Conservation (phyloP, 2,888 invertebrate genomes). For the Coelopa pilipes region DNA sequence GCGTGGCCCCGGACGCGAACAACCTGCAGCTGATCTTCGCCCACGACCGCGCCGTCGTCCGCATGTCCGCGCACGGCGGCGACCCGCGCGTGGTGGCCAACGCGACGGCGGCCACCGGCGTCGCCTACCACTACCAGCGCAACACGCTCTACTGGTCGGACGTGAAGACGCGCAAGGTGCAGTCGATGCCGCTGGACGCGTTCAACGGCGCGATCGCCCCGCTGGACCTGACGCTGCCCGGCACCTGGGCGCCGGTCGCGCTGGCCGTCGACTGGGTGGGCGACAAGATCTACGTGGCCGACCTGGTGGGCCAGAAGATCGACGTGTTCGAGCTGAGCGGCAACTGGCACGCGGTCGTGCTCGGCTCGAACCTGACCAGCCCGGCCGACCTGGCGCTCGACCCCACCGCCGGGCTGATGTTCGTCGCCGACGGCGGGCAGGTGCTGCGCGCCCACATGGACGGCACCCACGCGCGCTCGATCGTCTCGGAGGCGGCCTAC, state of each 20-base stretch:
- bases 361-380: constrained; percentile 90
- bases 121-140: constrained; percentile 83
- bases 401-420: constrained; percentile 89
- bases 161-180: constrained; percentile 84
- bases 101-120: constrained; percentile 84
- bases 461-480: constrained; percentile 83
- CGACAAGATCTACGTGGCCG: constrained; percentile 94
- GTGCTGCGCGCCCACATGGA: constrained; percentile 93
- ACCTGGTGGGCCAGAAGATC: constrained; percentile 91
- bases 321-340: constrained; percentile 92
- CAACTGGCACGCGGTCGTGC: constrained; percentile 87
- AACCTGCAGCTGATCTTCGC: constrained; percentile 75
- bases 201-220: constrained; percentile 67
- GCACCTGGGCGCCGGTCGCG: constrained; percentile 90
- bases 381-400: constrained; percentile 94
- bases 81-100: constrained; percentile 76
- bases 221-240: constrained; percentile 79
- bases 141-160: constrained; percentile 91
- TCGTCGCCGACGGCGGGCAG: constrained; percentile 86
- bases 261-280: constrained; percentile 98
- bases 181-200: constrained; percentile 66
- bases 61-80: constrained; percentile 76
- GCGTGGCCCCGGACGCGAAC: constrained; percentile 72
- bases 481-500: constrained; percentile 92
- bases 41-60: constrained; percentile 77